These are phyloP conservation scores for Formica aserva DNA, from an alignment of 2,888 invertebrate genomes.

Conservation along the genomic window DNA sequence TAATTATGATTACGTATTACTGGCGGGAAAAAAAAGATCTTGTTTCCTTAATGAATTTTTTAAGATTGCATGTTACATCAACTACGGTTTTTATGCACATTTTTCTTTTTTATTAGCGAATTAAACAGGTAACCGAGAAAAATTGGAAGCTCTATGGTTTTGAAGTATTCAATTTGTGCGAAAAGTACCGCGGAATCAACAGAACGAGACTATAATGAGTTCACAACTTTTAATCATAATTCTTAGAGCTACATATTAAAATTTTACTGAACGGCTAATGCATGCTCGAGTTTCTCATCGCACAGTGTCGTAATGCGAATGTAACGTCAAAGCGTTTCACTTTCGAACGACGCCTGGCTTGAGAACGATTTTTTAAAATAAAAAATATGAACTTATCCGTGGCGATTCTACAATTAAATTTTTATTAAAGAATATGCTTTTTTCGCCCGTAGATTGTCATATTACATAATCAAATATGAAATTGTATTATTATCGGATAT, in stretches of 20 bases:
- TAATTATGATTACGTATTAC: not conserved
- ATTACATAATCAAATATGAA: not conserved
- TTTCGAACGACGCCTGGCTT: conserved; percentile 61
- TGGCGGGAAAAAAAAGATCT: not conserved
- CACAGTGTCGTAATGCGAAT: conserved; percentile 53
- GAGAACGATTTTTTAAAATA: conserved; percentile 13
- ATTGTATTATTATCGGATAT: not conserved
- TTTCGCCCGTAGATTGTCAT: not conserved
- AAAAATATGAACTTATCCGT: not conserved
- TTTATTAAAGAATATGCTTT: conserved; percentile 23
- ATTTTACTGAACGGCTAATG: conserved; percentile 51
- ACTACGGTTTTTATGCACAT: not conserved
- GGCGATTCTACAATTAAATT: conserved; percentile 56
- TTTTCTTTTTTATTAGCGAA: not conserved
- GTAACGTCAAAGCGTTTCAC: conserved; percentile 71
- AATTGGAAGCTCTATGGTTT: not conserved
- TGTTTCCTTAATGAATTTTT: not conserved
- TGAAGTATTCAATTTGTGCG: not conserved
- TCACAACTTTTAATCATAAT: conserved; percentile 55
- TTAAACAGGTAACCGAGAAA: not conserved
- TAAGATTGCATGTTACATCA: not conserved
- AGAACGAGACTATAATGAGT: conserved; percentile 55
- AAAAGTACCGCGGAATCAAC: not conserved
- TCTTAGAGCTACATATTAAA: conserved; percentile 36
- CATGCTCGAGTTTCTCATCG: conserved; percentile 52